Percentiles rank a stretch among this genome's conserved stretches.
These are phyloP conservation scores for Globodera rostochiensis DNA, from an alignment of 1,140 invertebrate genomes.

Conservation along the genomic window DNA sequence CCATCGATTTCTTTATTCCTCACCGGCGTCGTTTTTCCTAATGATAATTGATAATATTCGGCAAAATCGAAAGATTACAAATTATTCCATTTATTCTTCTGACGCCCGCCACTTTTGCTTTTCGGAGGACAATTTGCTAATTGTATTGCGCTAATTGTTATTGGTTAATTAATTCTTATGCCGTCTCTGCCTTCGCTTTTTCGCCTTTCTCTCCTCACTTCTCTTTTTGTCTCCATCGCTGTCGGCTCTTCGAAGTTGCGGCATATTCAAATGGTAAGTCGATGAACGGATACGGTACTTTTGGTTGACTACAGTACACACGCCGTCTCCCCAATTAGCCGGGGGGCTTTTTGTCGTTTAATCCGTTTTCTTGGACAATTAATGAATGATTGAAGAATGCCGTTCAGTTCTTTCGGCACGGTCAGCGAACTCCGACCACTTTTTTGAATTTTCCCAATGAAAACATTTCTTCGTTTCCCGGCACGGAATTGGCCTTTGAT, in stretches of 20 bases:
- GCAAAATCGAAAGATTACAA: too few species aligned
- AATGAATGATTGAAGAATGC: too few species aligned
- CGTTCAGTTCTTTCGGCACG: conserved; percentile 40
- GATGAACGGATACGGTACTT: not conserved
- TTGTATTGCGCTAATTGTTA: not conserved
- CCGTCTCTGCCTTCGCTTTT: not conserved
- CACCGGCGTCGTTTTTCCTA: too few species aligned
- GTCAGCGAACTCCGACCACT: conserved; percentile 37
- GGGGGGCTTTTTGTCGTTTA: too few species aligned
- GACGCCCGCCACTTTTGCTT: too few species aligned
- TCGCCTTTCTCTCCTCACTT: not conserved
- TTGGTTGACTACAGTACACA: not conserved
- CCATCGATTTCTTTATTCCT: too few species aligned
- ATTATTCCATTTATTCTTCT: too few species aligned
- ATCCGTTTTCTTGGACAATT: too few species aligned
- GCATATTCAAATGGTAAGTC: not conserved
- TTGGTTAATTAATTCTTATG: not conserved
- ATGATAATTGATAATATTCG: too few species aligned
- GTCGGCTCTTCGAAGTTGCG: not conserved
- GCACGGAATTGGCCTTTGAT: conserved; percentile 22
- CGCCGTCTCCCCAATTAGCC: not conserved
- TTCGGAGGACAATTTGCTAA: too few species aligned
- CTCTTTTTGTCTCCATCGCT: not conserved
- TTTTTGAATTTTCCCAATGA: conserved; percentile 40
- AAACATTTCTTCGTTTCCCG: conserved; percentile 6